Conservation (phyloP, 23 tunicate genomes). For the Halocynthia aurantium region DNA sequence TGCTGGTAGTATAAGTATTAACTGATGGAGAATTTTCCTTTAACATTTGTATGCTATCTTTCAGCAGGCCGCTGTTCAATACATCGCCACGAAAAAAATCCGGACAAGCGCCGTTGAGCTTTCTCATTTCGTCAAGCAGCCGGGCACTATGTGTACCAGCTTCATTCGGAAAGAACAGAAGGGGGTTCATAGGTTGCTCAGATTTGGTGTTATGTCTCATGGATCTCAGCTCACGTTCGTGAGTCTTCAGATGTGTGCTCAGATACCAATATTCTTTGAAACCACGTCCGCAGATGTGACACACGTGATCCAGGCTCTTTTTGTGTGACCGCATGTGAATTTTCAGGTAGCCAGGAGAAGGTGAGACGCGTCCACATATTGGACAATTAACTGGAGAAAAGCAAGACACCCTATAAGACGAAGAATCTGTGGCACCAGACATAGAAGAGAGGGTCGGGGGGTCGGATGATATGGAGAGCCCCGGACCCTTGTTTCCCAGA, state of each 20-base stretch:
- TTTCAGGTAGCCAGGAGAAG: constrained; percentile 86
- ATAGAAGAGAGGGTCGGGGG: no score
- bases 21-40: no score
- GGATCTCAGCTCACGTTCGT: constrained; percentile 35
- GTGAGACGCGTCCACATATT: constrained; percentile 77
- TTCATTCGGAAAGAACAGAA: neutral
- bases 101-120: no score
- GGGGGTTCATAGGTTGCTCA: neutral
- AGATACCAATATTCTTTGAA: constrained; percentile 96
- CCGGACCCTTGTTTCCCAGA: neutral
- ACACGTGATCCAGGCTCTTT: constrained; percentile 76
- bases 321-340: constrained; percentile 96
- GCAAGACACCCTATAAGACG: neutral
- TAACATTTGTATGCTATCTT: no score
- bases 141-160: constrained; percentile 1
- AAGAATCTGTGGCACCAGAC: neutral
- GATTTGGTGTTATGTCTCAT: neutral
- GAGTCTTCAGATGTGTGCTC: constrained; percentile 81
- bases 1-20: no score
- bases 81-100: no score
- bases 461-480: no score
- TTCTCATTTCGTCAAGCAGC: no score
- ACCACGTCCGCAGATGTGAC: constrained; percentile 86
- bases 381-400: constrained; percentile 80
- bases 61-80: no score